These are phyloP conservation scores for Lepidocyrtinus sp. DNA, from an alignment of 2,888 invertebrate species.

Conservation along the genomic window DNA sequence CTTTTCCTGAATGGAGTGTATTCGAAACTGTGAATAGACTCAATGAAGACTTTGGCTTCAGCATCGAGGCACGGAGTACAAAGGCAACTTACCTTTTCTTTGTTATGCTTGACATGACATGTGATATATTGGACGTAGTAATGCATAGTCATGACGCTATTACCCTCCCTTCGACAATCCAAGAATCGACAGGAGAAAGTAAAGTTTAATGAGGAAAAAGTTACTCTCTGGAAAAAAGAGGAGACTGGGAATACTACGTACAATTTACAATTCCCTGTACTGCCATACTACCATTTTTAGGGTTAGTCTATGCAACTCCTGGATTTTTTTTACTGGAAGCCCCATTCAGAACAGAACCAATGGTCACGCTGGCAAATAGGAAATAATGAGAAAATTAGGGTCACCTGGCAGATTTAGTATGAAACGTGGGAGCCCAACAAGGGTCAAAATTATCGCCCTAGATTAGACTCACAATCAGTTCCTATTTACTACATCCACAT, in stretches of 20 bases:
- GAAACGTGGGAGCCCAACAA: too few relatives aligned
- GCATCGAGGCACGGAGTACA: too few relatives aligned
- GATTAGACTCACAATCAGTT: too few relatives aligned
- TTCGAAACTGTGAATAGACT: too few relatives aligned
- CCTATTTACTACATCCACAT: too few relatives aligned
- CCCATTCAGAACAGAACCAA: too few relatives aligned
- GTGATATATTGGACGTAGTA: conserved; percentile 50
- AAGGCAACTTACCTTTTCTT: conserved; percentile 16
- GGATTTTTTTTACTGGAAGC: conserved; percentile 21
- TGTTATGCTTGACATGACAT: conserved; percentile 42
- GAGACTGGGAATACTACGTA: conserved; percentile 7
- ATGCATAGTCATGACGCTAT: conserved; percentile 24
- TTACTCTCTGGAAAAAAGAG: not conserved
- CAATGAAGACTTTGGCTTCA: too few relatives aligned
- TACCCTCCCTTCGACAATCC: not conserved
- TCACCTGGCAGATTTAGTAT: not conserved
- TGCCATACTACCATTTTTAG: conserved; percentile 47
- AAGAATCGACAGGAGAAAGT: not conserved
- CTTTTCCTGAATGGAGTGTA: too few relatives aligned
- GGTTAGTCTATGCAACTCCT: conserved; percentile 51
- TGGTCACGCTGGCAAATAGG: not conserved
- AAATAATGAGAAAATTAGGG: not conserved
- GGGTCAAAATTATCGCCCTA: too few relatives aligned
- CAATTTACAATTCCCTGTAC: conserved; percentile 55
- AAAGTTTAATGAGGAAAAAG: conserved; percentile 11